Evolutionary conservation across 1,140 invertebrate species (phyloP).

Genomic region (Choristoneura fumiferana): DNA sequence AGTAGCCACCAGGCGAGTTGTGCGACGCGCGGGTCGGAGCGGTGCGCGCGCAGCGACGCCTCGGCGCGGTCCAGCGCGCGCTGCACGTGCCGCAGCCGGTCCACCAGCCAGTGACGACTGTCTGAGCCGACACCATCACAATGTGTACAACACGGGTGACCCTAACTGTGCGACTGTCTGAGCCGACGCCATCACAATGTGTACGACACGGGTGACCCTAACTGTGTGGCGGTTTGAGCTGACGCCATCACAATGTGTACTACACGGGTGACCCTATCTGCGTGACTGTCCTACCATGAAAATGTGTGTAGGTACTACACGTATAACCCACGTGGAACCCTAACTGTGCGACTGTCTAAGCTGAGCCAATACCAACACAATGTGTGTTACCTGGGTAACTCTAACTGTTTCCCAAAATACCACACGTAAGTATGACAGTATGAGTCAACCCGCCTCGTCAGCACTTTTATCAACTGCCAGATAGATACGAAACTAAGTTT

Average conservation of each 20-base stretch:
- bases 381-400: not conserved
- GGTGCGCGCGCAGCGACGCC: conserved; percentile 26
- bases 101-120: conserved; percentile 54
- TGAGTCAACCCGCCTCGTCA: too few species aligned
- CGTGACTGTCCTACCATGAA: conserved; percentile 53
- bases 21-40: conserved; percentile 33
- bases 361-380: conserved; percentile 35
- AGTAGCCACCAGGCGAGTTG: conserved; percentile 26
- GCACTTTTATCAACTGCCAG: too few species aligned
- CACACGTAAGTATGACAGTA: too few species aligned
- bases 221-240: conserved; percentile 63
- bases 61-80: conserved; percentile 30
- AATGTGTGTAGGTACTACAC: not conserved
- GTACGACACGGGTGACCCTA: not conserved
- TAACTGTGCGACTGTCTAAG: too few species aligned
- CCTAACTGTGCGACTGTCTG: conserved; percentile 69
- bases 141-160: not conserved
- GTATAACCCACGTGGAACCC: too few species aligned
- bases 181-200: conserved; percentile 27
- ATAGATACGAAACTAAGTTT: too few species aligned
- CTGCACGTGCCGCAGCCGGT: conserved; percentile 41
- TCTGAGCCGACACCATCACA: conserved; percentile 41
- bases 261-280: too few species aligned
- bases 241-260: conserved; percentile 10
- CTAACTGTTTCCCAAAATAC: too few species aligned